Conservation (phyloP, 2,113 vertebrate species). For the Blennius ocellaris region DNA sequence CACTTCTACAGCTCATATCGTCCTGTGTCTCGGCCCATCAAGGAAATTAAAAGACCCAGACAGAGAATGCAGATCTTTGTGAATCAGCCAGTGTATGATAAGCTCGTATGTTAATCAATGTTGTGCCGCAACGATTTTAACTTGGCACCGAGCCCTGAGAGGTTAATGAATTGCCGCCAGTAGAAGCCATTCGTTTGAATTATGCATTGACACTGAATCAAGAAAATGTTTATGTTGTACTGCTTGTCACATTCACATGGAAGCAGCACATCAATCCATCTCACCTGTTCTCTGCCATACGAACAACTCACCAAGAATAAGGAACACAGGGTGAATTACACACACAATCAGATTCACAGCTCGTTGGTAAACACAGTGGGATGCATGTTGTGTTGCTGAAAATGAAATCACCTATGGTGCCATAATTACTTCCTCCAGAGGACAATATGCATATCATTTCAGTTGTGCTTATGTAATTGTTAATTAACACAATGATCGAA, state of each 20-base stretch:
- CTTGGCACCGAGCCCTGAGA: slow-evolving; percentile 27
- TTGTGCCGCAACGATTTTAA: slow-evolving; percentile 38
- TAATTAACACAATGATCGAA: too few species aligned
- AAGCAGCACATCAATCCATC: too few species aligned
- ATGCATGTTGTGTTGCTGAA: too few species aligned
- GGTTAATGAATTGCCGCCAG: slow-evolving; percentile 36
- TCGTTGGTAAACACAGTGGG: too few species aligned
- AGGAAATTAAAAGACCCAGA: slow-evolving; percentile 43
- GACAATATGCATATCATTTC: too few species aligned
- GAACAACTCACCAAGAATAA: too few species aligned
- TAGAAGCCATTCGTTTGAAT: slow-evolving; percentile 48
- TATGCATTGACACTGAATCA: slow-evolving; percentile 27
- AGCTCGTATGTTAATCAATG: slow-evolving; percentile 37
- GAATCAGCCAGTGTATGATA: slow-evolving; percentile 22
- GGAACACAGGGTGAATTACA: too few species aligned
- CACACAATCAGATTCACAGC: too few species aligned
- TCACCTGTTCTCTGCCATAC: too few species aligned
- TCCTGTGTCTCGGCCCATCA: slow-evolving; percentile 25
- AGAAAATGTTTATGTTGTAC: slow-evolving; percentile 22
- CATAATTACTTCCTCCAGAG: too few species aligned
- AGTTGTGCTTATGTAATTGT: too few species aligned
- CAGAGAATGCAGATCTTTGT: slow-evolving; percentile 1
- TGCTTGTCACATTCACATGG: neutral
- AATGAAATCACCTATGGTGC: too few species aligned
- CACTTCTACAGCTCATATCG: slow-evolving; percentile 14